Evolutionary conservation across 2,888 invertebrate species (phyloP).

Genomic region (Ganaspis brasiliensis): DNA sequence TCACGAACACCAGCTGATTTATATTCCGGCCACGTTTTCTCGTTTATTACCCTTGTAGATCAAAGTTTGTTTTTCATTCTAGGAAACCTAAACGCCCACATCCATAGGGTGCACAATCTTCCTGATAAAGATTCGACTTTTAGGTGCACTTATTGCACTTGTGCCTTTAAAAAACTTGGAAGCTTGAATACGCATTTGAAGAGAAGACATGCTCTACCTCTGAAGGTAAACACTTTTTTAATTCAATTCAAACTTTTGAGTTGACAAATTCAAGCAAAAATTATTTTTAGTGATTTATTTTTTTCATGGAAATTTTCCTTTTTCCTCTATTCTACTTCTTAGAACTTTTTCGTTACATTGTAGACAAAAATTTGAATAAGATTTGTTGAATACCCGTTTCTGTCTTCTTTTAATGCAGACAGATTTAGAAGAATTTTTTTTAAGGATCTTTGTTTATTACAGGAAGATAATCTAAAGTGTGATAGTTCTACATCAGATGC

Average conservation of each 20-base stretch:
- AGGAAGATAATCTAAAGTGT: constrained; percentile 57
- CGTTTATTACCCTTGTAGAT: neutral
- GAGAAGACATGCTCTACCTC: constrained; percentile 81
- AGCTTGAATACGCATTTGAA: constrained; percentile 87
- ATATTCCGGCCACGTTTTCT: too few relatives aligned
- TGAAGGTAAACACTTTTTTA: constrained; percentile 61
- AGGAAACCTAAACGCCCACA: constrained; percentile 84
- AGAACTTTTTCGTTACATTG: too few relatives aligned
- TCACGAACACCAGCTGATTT: too few relatives aligned
- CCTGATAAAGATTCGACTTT: constrained; percentile 82
- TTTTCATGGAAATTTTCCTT: too few relatives aligned
- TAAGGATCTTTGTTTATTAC: constrained; percentile 35
- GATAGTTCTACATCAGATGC: constrained; percentile 66
- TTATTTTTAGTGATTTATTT: too few relatives aligned
- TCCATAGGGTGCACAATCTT: constrained; percentile 85
- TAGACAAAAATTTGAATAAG: too few relatives aligned
- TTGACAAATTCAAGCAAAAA: neutral
- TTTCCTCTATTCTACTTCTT: too few relatives aligned
- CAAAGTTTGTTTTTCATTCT: constrained; percentile 50
- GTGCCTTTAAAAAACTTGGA: constrained; percentile 85
- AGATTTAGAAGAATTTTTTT: too few relatives aligned
- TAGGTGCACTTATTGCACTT: constrained; percentile 85
- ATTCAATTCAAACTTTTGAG: neutral
- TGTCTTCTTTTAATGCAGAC: too few relatives aligned
- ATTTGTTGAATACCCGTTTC: too few relatives aligned